A percentile compares a stretch with the other conserved stretches of the same genome.
These are phyloP conservation scores for Ectemnius cavifrons DNA, from an alignment of 2,888 invertebrate genomes.

Conservation along the genomic window DNA sequence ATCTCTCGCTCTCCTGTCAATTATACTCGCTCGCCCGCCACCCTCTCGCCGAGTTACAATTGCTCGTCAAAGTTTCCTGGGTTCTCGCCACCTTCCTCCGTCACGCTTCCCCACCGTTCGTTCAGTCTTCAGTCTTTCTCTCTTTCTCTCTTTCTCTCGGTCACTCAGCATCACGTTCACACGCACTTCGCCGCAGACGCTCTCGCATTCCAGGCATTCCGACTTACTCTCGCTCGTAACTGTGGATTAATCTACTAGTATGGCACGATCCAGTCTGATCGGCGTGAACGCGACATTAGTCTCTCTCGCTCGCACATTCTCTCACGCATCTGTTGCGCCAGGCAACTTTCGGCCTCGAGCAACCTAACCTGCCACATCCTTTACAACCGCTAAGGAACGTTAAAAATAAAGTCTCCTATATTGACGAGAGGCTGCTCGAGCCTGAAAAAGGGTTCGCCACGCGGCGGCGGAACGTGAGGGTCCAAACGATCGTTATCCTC, in stretches of 20 bases:
- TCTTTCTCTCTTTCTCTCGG: constrained; percentile 29
- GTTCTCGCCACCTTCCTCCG: neutral
- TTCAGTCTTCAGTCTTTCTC: constrained; percentile 8
- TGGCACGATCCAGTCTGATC: no score
- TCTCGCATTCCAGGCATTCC: no score
- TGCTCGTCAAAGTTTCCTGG: no score
- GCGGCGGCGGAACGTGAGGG: constrained; percentile 37
- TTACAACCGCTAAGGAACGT: constrained; percentile 63
- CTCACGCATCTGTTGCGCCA: neutral
- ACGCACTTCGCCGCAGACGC: neutral
- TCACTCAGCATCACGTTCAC: constrained; percentile 6
- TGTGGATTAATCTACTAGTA: no score
- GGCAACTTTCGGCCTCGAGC: constrained; percentile 39
- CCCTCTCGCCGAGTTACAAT: no score
- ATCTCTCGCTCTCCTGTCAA: constrained; percentile 8
- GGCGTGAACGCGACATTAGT: no score
- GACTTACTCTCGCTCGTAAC: no score
- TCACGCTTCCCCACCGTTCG: constrained; percentile 11
- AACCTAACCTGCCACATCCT: constrained; percentile 28
- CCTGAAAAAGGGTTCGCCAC: constrained; percentile 22
- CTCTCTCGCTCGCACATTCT: neutral
- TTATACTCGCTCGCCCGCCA: no score
- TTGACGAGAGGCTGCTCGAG: constrained; percentile 39
- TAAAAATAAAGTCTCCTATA: constrained; percentile 74
- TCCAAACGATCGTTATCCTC: constrained; percentile 23